Evolutionary conservation across 2,888 invertebrate genomes (phyloP), one percentile per base, ranked within the genome.

Genomic region (Callyntrura sp.): DNA sequence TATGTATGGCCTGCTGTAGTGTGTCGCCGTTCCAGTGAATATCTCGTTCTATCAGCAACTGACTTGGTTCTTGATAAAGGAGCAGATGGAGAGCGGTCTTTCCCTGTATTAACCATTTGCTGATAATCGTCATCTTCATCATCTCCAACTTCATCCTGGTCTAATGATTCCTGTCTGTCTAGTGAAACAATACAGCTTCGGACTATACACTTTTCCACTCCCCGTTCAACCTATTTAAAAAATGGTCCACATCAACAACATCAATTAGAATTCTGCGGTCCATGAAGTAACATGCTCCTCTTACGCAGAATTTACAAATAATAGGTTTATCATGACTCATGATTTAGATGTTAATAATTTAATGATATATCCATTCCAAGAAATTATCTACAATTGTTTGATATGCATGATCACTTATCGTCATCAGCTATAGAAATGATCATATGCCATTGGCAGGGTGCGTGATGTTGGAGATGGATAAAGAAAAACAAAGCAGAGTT

Each of bases 81-180:
- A 11, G 87, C 89, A 70, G 91, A 91, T 17, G 91, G 91, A 25
- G 89, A 91, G 17, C 91, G 89, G 12, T 76, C 78, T 45, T 20
- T 35, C 60, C 45, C 9, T 43, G 11, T 17, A 23, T 73, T 17
- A 45, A 17, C 23, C 45, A 17, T 43, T 25, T n/a, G 11, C 76
- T 68, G 60, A 11, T 20, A 11, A 48, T 20, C 57, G 25, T 55
- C 51, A 1, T n/a, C 20, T 9, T 79, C 88, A 12, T 88, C 84
- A 17, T 79, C 84, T 1, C 45, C 76, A 23, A 84, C 85, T 35
- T 65, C 90, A 25, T 76, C 48, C 17, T 55, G 62, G 20, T 88
- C 88, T n/a, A 65, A 48, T 82, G 65, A 68, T 5, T 70, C 57
- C 0, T 45, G 35, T 45, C 78, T 82, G 60, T 28, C 55, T 25